Evolutionary conservation across 1,140 invertebrate species (phyloP).

Genomic region (Drosophila teissieri): DNA sequence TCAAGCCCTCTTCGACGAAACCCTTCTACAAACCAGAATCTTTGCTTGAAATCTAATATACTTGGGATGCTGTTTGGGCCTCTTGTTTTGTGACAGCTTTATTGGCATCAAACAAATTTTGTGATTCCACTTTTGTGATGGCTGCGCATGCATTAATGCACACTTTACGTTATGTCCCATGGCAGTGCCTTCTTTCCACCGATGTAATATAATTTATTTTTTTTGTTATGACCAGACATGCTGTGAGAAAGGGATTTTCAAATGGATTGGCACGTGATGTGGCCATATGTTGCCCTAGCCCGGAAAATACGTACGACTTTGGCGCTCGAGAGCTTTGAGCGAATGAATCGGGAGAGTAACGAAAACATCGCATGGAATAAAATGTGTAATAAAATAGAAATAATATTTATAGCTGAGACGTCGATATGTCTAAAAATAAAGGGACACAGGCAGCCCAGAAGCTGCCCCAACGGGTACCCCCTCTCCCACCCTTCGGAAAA

Average conservation of each 20-base stretch:
- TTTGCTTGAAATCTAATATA: conserved; percentile 19
- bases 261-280: conserved; percentile 65
- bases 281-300: conserved; percentile 47
- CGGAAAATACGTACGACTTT: background rate
- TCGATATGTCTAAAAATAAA: conserved; percentile 79
- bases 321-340: conserved; percentile 1
- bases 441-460: conserved; percentile 33
- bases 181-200: conserved; percentile 12
- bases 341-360: conserved; percentile 30
- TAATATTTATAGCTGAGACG: conserved; percentile 82
- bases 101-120: conserved; percentile 36
- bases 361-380: conserved; percentile 70
- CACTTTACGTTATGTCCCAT: conserved; percentile 9
- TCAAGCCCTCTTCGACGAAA: background rate
- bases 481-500: background rate
- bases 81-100: conserved; percentile 38
- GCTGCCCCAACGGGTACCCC: conserved; percentile 15
- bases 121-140: conserved; percentile 10
- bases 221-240: conserved; percentile 29
- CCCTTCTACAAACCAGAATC: background rate
- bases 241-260: conserved; percentile 14
- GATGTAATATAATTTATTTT: conserved; percentile 49
- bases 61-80: conserved; percentile 21
- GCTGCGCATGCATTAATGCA: conserved; percentile 27
- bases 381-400: conserved; percentile 83